phyloP scores from a whole-genome alignment of 1,140 invertebrate species.

The Procambarus clarkii region DNA sequence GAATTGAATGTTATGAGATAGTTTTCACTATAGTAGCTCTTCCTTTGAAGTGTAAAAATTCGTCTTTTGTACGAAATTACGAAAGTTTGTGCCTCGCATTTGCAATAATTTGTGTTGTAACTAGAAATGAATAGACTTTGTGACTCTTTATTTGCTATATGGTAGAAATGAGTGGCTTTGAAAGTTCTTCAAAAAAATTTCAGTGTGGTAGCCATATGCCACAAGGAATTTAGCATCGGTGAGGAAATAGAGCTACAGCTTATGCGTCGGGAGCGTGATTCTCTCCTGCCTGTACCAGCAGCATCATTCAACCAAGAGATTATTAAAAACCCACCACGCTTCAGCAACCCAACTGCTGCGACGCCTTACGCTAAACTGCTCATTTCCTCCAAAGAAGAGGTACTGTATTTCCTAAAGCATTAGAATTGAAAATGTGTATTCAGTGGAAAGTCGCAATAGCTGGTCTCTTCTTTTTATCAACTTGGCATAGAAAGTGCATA shows the following conservation, averaged over 20 bases:
- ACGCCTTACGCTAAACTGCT: slow-evolving; percentile 86
- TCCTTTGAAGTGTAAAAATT: too few species aligned
- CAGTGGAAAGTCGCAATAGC: too few species aligned
- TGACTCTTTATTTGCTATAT: too few species aligned
- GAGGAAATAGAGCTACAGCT: slow-evolving; percentile 87
- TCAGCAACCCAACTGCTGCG: slow-evolving; percentile 76
- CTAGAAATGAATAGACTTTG: too few species aligned
- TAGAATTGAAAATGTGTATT: too few species aligned
- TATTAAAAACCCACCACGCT: slow-evolving; percentile 73
- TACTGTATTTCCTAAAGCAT: slow-evolving; percentile 74
- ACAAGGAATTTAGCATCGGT: slow-evolving; percentile 81
- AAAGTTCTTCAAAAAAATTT: not conserved
- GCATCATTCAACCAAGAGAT: slow-evolving; percentile 69
- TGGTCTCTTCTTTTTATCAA: too few species aligned
- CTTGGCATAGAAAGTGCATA: too few species aligned
- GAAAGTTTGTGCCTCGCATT: too few species aligned
- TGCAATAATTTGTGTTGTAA: too few species aligned
- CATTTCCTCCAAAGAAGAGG: slow-evolving; percentile 81
- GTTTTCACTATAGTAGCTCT: too few species aligned
- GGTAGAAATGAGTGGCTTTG: not conserved
- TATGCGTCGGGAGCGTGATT: slow-evolving; percentile 90
- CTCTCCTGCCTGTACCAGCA: slow-evolving; percentile 85
- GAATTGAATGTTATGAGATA: too few species aligned
- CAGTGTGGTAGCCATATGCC: slow-evolving; percentile 80
- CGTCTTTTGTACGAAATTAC: too few species aligned